Base-by-base conservation (phyloP, 30 jellyfish, hydroid and myxozoan species). In the Haliclystus octoradiatus region DNA sequence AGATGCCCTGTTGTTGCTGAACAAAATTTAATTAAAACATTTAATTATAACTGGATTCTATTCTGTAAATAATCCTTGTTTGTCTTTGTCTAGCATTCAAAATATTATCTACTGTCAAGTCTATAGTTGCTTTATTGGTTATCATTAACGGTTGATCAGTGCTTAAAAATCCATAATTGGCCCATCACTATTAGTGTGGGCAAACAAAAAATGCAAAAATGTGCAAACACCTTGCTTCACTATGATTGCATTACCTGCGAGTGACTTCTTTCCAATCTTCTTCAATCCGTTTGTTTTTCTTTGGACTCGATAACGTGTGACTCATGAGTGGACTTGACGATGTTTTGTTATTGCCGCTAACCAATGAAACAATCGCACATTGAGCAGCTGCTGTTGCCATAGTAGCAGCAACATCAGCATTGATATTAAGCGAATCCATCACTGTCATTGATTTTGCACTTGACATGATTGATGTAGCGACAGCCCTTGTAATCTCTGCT, bases 301-400 rank as follows among this genome's bases (percentile, higher is more conserved):
- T 87, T 26, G 94, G 96, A 62, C 96, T 87, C 2, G 80, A 66
- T 22, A 61, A 82, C n/a, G 32, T 28, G 26, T 28, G n/a, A 23
- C 75, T 66, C 7, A 7, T 27, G 63, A 40, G 57, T 15, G 19
- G 19, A 0, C n/a, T 13, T 19, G 15, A 7, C 14, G 47, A 35
- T 26, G 26, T 80, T n/a, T 46, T 23, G 67, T 25, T 24, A 31
- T 22, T 15, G 26, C 83, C 76, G 52, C 86, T 68, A 2, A 78
- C 35, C 34, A 82, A 68, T 13, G 96, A 70, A n/a, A 87, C 92
- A 28, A 80, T 75, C 2, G 94, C 96, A 51, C 96, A 80, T 74
- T 87, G 96, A 34, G 96, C 96, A 30, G 92, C 94, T 25, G 96
- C 96, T 28, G 96, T 77, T 15, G 92, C 96, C 96, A 87, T 87